Conservation (phyloP, 2,113 vertebrate genomes). For the Myotis brandtii region DNA sequence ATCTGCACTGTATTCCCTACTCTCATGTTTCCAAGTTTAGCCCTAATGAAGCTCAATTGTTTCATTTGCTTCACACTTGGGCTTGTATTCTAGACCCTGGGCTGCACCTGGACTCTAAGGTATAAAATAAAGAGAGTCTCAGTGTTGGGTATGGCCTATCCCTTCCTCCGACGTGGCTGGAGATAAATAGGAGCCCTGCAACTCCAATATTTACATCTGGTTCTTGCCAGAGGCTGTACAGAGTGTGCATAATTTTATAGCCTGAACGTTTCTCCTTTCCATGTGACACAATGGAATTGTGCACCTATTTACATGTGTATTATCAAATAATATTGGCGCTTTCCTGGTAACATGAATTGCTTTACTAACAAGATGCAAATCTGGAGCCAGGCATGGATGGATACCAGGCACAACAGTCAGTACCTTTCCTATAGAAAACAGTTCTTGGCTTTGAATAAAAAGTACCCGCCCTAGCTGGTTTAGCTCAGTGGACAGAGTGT, state of each 20-base stretch:
- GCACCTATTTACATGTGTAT: neutral
- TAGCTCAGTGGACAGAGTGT: no score
- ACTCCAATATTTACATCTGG: neutral
- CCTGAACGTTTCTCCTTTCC: neutral
- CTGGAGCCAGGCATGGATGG: neutral
- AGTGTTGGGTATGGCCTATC: no score
- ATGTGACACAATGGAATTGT: neutral
- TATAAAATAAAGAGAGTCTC: neutral
- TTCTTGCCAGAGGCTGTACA: neutral
- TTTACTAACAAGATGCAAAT: neutral
- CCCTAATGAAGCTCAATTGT: neutral
- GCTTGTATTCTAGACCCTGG: neutral
- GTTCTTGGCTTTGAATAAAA: conserved; percentile 58
- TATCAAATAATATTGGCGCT: neutral
- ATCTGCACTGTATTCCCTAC: neutral
- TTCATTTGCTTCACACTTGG: neutral
- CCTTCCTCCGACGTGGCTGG: rapidly evolving
- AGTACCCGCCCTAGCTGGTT: neutral
- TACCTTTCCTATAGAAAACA: conserved; percentile 30
- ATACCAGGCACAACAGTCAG: neutral
- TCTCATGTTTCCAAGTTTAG: neutral
- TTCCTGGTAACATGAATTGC: conserved; percentile 19
- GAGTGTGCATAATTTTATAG: neutral
- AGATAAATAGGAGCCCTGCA: neutral
- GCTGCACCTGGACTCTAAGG: neutral